Evolutionary conservation across 2,888 invertebrate genomes (phyloP), one percentile per base, ranked within the genome.

Genomic region (Parnassius mnemosyne): DNA sequence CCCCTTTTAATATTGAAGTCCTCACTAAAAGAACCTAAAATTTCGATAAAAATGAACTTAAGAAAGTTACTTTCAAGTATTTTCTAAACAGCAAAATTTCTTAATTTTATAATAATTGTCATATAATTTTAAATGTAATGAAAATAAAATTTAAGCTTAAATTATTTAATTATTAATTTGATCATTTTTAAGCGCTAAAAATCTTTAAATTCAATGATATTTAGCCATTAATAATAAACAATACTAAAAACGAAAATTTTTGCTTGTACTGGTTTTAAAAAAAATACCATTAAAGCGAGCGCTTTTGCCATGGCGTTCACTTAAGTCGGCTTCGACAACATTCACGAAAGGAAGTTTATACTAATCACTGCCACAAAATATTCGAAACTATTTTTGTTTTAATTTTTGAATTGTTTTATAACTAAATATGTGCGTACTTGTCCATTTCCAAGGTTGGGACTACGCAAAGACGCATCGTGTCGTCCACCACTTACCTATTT

Each of bases 401-500:
- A 1, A 16, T 16, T 16, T 61, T 58, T 63, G 68, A 68, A 69
- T 69, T 64, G 63, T 67, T 64, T 65, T 59, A 55, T 66, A 68
- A 68, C 20, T 55, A 55, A 63, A 66, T 62, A 64, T 66, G 66
- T 67, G 66, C 69, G 66, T 73, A 77, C 79, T 73, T 78, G 83
- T 80, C 85, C 89, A 89, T 84, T 83, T 81, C 84, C 89, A 89
- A 91, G 89, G 88, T 87, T 81, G 87, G 74, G 73, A 75, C 77
- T 78, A 77, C 71, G 72, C 73, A 79, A 89, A 88, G 86, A 87
- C 85, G 81, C 73, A 67, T 69, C 74, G 76, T 69, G 68, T 68
- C 71, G 74, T 69, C 78, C 79, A 83, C 76, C 81, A 82, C 86
- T 79, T 76, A 83, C 80, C 82, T 90, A 89, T 90, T 85, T 90